A percentile compares a stretch with the other conserved stretches of the same genome.
Conservation (phyloP, 2,797 vertebrate genomes). For the Syngnathus acus region DNA sequence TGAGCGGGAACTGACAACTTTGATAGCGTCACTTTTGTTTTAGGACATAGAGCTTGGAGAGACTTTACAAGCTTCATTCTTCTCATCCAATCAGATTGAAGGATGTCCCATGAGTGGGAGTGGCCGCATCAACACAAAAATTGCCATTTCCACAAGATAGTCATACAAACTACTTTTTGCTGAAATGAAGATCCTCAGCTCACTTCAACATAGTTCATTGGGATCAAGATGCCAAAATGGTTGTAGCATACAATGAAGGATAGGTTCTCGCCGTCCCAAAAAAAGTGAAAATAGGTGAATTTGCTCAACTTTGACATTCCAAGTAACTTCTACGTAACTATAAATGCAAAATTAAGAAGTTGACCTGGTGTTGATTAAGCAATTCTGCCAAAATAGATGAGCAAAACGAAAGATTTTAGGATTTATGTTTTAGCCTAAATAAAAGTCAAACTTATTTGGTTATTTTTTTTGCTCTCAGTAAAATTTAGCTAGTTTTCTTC, state of each 20-base stretch:
- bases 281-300: no score
- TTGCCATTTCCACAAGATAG: background rate
- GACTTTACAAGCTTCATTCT: background rate
- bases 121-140: background rate
- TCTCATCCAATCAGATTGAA: background rate
- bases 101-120: background rate
- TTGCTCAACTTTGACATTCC: no score
- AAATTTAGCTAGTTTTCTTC: conserved; percentile 20
- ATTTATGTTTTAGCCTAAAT: background rate
- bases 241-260: background rate
- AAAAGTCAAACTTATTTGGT: background rate
- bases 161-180: background rate
- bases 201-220: background rate
- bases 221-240: background rate
- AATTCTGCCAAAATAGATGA: background rate
- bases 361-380: background rate
- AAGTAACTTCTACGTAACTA: no score
- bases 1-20: background rate
- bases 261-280: background rate
- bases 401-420: background rate
- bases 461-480: conserved; percentile 10
- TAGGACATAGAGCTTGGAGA: background rate
- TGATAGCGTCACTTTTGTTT: background rate
- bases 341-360: background rate
- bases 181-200: background rate